Evolutionary conservation across 2,888 invertebrate genomes (phyloP).

Genomic region (Drosophila cracens): DNA sequence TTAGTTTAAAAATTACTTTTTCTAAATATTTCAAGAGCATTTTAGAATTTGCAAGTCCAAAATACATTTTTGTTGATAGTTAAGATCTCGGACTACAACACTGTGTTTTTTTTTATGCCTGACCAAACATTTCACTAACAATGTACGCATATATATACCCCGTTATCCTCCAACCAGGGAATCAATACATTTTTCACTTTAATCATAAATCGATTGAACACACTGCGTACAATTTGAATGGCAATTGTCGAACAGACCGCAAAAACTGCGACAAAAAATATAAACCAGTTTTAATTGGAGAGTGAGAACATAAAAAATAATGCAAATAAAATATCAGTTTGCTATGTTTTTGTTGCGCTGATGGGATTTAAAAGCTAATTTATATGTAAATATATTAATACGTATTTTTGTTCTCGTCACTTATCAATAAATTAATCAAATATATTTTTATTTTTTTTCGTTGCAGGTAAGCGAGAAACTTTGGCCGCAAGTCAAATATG

Average conservation of each 20-base stretch:
- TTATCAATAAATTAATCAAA: conserved; percentile 27
- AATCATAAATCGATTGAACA: conserved; percentile 59
- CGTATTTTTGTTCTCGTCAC: neutral
- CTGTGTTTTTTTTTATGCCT: conserved; percentile 18
- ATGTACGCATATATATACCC: neutral
- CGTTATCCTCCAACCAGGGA: neutral
- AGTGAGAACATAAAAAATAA: conserved; percentile 14
- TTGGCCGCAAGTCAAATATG: neutral
- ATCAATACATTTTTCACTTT: conserved; percentile 9
- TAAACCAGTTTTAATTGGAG: conserved; percentile 20
- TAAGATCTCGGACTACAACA: neutral
- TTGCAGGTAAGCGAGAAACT: conserved; percentile 66
- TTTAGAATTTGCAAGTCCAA: neutral
- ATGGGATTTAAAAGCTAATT: conserved; percentile 15
- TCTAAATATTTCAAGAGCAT: neutral
- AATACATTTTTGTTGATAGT: neutral
- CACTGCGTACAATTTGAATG: conserved; percentile 53
- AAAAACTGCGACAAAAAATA: conserved; percentile 34
- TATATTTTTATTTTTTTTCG: conserved; percentile 9
- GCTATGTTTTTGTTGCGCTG: neutral
- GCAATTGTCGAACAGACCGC: conserved; percentile 27
- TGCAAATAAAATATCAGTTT: neutral
- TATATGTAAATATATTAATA: conserved; percentile 1
- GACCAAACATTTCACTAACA: conserved; percentile 39
- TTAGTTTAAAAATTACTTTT: neutral